phyloP scores from a whole-genome alignment of 1,140 invertebrate species.

The Psix sp. region DNA sequence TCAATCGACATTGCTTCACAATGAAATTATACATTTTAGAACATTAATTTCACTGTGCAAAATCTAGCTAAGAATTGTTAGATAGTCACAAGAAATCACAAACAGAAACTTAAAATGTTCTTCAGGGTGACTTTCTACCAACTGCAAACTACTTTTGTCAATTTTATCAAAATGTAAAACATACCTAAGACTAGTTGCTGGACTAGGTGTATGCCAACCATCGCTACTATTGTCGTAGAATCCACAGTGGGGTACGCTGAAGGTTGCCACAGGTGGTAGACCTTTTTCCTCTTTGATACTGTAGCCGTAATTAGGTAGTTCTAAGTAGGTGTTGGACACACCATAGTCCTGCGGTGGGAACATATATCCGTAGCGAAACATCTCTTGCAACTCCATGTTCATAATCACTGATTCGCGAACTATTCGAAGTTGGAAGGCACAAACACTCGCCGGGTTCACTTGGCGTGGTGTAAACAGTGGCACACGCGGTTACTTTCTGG shows the following conservation, averaged over 20 bases:
- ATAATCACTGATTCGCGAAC: constrained; percentile 15
- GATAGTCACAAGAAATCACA: no score
- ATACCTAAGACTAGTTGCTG: constrained; percentile 78
- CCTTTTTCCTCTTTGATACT: constrained; percentile 61
- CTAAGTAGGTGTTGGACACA: constrained; percentile 64
- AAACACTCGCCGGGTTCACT: constrained; percentile 23
- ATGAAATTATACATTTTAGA: no score
- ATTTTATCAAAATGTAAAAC: constrained; percentile 36
- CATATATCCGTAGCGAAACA: constrained; percentile 75
- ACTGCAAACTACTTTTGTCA: no score
- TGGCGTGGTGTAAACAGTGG: constrained; percentile 41
- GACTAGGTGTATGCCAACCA: constrained; percentile 80
- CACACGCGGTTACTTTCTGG: constrained; percentile 67
- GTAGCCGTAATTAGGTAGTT: constrained; percentile 67
- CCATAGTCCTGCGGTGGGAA: constrained; percentile 69
- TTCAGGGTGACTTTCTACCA: no score
- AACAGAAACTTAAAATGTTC: no score
- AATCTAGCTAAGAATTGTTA: no score
- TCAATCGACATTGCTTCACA: background rate
- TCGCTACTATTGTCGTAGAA: constrained; percentile 75
- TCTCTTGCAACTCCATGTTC: constrained; percentile 72
- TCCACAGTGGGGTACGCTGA: constrained; percentile 65
- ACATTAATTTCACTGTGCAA: no score
- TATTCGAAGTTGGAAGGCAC: constrained; percentile 14
- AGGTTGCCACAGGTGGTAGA: constrained; percentile 68